Evolutionary conservation across 2,888 invertebrate genomes (phyloP).

Genomic region (Argynnis bischoffii): DNA sequence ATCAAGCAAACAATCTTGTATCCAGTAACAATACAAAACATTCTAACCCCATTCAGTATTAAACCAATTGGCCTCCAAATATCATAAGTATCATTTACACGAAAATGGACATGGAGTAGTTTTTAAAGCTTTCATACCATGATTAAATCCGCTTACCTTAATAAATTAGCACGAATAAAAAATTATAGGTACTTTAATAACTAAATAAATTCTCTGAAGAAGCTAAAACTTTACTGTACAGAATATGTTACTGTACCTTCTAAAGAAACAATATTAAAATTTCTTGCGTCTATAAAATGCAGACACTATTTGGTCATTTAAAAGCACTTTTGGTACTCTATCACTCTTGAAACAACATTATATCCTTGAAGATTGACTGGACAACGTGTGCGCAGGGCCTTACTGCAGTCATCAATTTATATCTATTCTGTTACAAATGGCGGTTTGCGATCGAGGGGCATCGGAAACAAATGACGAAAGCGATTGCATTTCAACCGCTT

Average conservation of each 20-base stretch:
- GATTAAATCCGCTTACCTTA: too few species aligned
- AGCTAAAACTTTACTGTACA: too few species aligned
- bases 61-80: background rate
- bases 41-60: background rate
- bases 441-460: constrained; percentile 64
- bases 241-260: background rate
- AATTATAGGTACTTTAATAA: too few species aligned
- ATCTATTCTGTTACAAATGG: constrained; percentile 74
- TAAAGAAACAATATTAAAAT: constrained; percentile 8
- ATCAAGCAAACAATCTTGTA: background rate
- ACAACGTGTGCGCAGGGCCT: constrained; percentile 38
- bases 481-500: constrained; percentile 51
- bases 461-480: constrained; percentile 70
- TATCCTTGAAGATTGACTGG: constrained; percentile 20
- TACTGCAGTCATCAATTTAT: constrained; percentile 73
- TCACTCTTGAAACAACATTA: constrained; percentile 17
- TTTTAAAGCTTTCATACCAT: too few species aligned
- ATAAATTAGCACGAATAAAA: too few species aligned
- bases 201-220: too few species aligned
- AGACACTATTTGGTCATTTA: background rate
- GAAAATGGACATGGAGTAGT: too few species aligned
- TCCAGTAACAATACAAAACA: background rate
- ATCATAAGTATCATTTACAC: too few species aligned
- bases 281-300: constrained; percentile 8
- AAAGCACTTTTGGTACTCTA: constrained; percentile 12